These are phyloP conservation scores for Drosophila malerkotliana DNA, from an alignment of 1,140 invertebrate species.

Conservation along the genomic window DNA sequence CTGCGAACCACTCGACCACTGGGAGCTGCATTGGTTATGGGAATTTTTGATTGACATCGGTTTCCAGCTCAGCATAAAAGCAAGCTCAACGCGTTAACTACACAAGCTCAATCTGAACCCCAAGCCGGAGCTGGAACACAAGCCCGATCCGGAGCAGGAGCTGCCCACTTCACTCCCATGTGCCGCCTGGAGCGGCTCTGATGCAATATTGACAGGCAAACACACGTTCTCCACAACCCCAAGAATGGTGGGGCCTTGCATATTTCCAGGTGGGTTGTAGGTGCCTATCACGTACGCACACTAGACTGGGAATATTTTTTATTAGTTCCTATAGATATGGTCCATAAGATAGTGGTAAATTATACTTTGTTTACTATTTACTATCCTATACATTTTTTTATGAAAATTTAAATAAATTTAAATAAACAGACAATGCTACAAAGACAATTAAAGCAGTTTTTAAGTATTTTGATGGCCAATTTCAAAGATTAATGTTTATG, in stretches of 20 bases:
- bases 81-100: slow-evolving; percentile 73
- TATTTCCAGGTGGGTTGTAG: slow-evolving; percentile 35
- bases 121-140: slow-evolving; percentile 20
- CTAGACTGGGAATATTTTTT: background rate
- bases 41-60: slow-evolving; percentile 83
- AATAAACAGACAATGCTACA: too few relatives aligned
- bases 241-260: slow-evolving; percentile 9
- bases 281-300: slow-evolving; percentile 25
- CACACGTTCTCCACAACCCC: slow-evolving; percentile 13
- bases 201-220: slow-evolving; percentile 77
- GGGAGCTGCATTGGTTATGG: slow-evolving; percentile 75
- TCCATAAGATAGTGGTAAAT: too few relatives aligned
- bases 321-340: too few relatives aligned
- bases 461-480: too few relatives aligned
- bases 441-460: too few relatives aligned
- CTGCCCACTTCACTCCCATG: slow-evolving; percentile 18
- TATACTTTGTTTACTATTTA: too few relatives aligned
- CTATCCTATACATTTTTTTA: too few relatives aligned
- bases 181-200: slow-evolving; percentile 71
- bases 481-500: too few relatives aligned
- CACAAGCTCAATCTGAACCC: slow-evolving; percentile 38
- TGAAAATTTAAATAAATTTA: too few relatives aligned
- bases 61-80: slow-evolving; percentile 31
- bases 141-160: slow-evolving; percentile 21
- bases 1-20: slow-evolving; percentile 50